phyloP scores from a whole-genome alignment of 2,113 vertebrate genomes.

The Recurvirostra avosetta region DNA sequence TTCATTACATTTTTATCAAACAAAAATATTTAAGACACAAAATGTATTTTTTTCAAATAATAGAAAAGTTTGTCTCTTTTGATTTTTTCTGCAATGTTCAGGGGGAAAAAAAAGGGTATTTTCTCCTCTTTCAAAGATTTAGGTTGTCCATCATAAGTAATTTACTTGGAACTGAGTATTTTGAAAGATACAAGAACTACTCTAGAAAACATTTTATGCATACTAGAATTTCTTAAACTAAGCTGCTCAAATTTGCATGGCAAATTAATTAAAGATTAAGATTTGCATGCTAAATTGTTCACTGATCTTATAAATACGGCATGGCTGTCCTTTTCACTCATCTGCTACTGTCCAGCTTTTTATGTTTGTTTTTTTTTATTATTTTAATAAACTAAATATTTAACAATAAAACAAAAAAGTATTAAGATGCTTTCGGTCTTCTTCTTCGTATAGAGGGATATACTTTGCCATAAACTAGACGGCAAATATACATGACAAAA shows the following conservation, averaged over 20 bases:
- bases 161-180: not conserved
- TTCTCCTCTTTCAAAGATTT: not conserved
- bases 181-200: not conserved
- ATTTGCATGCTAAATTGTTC: not conserved
- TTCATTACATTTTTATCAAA: not conserved
- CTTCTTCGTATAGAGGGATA: not conserved
- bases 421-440: not conserved
- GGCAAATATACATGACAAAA: not conserved
- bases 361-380: not conserved
- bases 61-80: not conserved
- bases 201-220: not conserved
- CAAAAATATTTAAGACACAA: not conserved
- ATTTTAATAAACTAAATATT: not conserved
- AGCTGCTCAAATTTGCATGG: not conserved
- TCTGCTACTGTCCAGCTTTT: not conserved
- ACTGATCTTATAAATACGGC: not conserved
- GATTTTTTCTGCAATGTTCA: not conserved
- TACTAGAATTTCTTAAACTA: not conserved
- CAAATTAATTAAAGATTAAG: constrained; percentile 13
- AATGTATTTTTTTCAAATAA: not conserved
- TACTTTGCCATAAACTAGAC: not conserved
- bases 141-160: not conserved
- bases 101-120: not conserved
- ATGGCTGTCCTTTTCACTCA: not conserved
- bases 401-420: not conserved